Evolutionary conservation across 2,888 invertebrate genomes (phyloP), one percentile per base, ranked within the genome.

Genomic region (Noctua pronuba): DNA sequence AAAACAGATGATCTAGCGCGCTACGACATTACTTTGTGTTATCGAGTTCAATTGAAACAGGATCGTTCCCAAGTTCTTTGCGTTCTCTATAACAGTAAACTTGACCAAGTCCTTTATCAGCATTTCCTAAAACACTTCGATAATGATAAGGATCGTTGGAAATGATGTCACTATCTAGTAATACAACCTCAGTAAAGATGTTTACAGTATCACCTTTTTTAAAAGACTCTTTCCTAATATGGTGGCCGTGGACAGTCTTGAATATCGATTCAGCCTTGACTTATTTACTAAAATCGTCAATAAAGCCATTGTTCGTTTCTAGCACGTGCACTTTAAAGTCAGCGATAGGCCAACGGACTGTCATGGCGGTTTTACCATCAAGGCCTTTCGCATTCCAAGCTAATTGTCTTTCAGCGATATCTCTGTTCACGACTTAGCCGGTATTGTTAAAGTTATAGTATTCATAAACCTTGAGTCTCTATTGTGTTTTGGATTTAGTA

Each of bases 331-430:
- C 66, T 85, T 77, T 75, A 68, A 72, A 71, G 58, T 62, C 13
- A 73, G 80, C 66, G 76, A 80, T 65, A 80, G 83, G 80, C 75
- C 77, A 52, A 72, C 71, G 21, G 64, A 58, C 71, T 80, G 73
- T 73, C 52, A 84, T 75, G 75, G 84, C 84, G 65, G 84, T 77
- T 58, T 68, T 44, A 55, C 21, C 64, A 69, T 58, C 83, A 85
- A 85, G 85, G 86, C 24, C 82, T 75, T 78, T 75, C 41, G 66
- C 72, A 85, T 84, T 82, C 82, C 46, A 55, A 60, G 69, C 67
- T 85, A 84, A 84, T 85, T 85, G 79, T 82, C 35, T 82, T 82
- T 72, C 44, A 77, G 77, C 44, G 73, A 31, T 70, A 82, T 41
- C 24, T 64, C 24, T 58, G 70, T 73, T 80, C 84, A 84, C 80